phyloP scores from a whole-genome alignment of 2,888 invertebrate genomes.

The Odontocolon sp. region DNA sequence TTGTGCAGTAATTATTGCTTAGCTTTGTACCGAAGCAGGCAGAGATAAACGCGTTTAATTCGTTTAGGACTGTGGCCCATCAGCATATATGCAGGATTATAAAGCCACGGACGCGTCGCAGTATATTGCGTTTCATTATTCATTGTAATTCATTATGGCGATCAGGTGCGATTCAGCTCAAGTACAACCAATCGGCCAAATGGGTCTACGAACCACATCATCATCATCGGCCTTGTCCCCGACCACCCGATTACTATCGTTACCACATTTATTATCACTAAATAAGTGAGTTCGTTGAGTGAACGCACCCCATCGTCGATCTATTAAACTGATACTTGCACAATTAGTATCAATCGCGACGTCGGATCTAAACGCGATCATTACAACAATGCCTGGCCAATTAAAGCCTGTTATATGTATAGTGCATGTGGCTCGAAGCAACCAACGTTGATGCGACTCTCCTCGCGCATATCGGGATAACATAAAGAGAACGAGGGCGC shows the following conservation, averaged over 20 bases:
- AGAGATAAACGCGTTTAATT: background rate
- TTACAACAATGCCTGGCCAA: constrained; percentile 48
- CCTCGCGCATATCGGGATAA: constrained; percentile 1
- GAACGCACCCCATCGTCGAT: constrained; percentile 20
- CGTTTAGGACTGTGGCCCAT: background rate
- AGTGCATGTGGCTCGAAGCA: background rate
- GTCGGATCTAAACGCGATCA: constrained; percentile 52
- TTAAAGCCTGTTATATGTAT: constrained; percentile 28
- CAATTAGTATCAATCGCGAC: constrained; percentile 55
- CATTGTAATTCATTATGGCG: constrained; percentile 17
- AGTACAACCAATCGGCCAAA: constrained; percentile 20
- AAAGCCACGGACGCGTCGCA: background rate
- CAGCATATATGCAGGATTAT: background rate
- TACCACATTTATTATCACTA: constrained; percentile 40
- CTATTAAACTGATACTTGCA: constrained; percentile 49
- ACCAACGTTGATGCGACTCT: constrained; percentile 14
- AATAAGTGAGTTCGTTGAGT: constrained; percentile 25
- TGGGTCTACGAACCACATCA: constrained; percentile 17
- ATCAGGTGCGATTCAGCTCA: background rate
- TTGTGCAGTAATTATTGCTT: background rate
- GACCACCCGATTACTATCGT: constrained; percentile 35
- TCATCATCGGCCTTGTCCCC: constrained; percentile 28
- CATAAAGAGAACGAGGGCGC: constrained; percentile 54
- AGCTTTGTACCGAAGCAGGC: background rate
- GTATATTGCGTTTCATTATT: constrained; percentile 23